These are phyloP conservation scores for Pterocles orientalis DNA, from an alignment of 2,113 vertebrate genomes.

Conservation along the genomic window DNA sequence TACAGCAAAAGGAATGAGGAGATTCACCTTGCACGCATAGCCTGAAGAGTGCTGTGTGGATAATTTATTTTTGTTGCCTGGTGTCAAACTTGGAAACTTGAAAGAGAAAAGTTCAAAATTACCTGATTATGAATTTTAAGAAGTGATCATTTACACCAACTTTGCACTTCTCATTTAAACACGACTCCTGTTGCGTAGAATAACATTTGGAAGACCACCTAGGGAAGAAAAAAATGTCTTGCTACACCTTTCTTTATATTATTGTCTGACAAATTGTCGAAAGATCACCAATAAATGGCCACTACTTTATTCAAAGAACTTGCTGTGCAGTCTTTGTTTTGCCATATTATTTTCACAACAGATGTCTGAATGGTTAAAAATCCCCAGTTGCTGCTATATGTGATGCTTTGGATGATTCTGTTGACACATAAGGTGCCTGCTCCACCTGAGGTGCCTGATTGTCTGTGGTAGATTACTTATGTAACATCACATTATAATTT, in stretches of 20 bases:
- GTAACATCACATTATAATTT: neutral
- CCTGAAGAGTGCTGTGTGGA: neutral
- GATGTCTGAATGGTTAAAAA: neutral
- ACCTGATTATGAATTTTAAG: neutral
- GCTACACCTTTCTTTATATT: neutral
- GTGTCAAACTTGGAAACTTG: neutral
- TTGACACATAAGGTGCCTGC: neutral
- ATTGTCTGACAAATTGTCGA: neutral
- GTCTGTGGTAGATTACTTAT: neutral
- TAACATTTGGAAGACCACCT: neutral
- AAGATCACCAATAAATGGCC: neutral
- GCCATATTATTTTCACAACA: neutral
- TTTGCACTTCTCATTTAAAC: neutral
- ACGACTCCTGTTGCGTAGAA: neutral
- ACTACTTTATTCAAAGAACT: neutral
- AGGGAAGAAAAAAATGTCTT: neutral
- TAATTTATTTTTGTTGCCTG: neutral
- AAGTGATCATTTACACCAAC: neutral
- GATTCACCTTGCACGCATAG: neutral
- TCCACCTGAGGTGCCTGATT: neutral
- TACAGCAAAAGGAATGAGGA: neutral
- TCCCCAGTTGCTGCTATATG: neutral
- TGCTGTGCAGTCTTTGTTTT: neutral
- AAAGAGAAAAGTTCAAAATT: neutral
- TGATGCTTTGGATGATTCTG: neutral